These are phyloP conservation scores for Stylophora pistillata DNA, from an alignment of 64 coral and sea anemone species.

Conservation along the genomic window DNA sequence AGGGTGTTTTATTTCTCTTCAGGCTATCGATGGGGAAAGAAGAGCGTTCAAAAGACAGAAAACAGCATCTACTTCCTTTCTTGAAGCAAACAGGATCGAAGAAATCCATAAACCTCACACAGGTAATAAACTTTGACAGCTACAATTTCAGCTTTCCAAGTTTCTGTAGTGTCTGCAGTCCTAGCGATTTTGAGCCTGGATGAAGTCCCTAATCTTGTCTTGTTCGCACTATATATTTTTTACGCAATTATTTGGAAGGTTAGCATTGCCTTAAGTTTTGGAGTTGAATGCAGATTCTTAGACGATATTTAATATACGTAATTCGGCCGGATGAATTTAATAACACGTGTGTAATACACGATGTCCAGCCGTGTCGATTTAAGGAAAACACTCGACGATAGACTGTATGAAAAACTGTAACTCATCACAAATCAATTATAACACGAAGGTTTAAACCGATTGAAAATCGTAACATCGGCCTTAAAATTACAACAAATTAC, in stretches of 20 bases:
- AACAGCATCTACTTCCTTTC: conserved; percentile 36
- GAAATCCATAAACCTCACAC: conserved; percentile 21
- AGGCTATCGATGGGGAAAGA: conserved; percentile 32
- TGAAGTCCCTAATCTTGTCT: not conserved
- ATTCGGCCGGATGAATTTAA: too few species aligned
- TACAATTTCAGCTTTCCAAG: too few species aligned
- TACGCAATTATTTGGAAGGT: not conserved
- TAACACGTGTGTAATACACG: too few species aligned
- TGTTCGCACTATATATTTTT: not conserved
- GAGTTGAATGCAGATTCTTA: not conserved
- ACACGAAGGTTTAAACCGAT: too few species aligned
- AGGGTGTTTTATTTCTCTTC: not conserved
- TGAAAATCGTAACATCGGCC: too few species aligned
- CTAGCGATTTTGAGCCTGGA: not conserved
- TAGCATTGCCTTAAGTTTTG: not conserved
- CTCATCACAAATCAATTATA: too few species aligned
- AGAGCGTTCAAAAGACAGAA: conserved; percentile 31
- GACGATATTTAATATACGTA: not conserved
- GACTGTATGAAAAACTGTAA: too few species aligned
- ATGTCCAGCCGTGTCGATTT: too few species aligned
- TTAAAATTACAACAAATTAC: too few species aligned
- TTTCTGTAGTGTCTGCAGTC: too few species aligned
- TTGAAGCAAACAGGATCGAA: conserved; percentile 44
- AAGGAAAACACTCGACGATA: too few species aligned
- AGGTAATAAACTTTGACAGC: not conserved